phyloP scores from a whole-genome alignment of 2,113 vertebrate genomes.

The Henicopernis longicauda region DNA sequence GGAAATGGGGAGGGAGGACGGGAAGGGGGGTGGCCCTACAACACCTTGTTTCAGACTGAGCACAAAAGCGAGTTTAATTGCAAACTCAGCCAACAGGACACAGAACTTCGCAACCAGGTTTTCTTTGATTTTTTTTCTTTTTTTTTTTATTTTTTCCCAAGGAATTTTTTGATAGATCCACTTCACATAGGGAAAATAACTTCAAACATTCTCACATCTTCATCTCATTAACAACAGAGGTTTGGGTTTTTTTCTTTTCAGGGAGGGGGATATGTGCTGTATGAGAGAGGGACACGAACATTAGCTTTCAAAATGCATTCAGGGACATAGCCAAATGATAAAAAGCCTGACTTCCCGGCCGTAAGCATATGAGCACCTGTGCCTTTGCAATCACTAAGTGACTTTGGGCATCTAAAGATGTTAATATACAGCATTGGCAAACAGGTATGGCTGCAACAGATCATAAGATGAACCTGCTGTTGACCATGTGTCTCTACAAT shows the following conservation, averaged over 20 bases:
- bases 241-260: background rate
- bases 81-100: background rate
- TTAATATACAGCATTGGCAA: background rate
- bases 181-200: background rate
- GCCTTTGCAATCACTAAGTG: background rate
- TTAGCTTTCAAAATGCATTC: background rate
- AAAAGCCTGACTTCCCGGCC: background rate
- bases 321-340: background rate
- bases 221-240: background rate
- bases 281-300: background rate
- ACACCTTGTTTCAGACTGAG: constrained; percentile 26
- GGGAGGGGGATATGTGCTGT: accelerated
- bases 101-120: background rate
- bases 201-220: background rate
- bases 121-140: background rate
- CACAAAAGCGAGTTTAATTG: background rate
- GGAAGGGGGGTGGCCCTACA: constrained; percentile 9
- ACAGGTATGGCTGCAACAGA: background rate
- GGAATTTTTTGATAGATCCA: background rate
- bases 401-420: background rate
- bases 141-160: background rate
- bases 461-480: background rate
- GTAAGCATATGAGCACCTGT: accelerated
- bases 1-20: background rate
- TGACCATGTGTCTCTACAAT: background rate